Evolutionary conservation across 1,140 invertebrate species (phyloP), one percentile per base, ranked within the genome.

Genomic region (Zaprionus inermis): DNA sequence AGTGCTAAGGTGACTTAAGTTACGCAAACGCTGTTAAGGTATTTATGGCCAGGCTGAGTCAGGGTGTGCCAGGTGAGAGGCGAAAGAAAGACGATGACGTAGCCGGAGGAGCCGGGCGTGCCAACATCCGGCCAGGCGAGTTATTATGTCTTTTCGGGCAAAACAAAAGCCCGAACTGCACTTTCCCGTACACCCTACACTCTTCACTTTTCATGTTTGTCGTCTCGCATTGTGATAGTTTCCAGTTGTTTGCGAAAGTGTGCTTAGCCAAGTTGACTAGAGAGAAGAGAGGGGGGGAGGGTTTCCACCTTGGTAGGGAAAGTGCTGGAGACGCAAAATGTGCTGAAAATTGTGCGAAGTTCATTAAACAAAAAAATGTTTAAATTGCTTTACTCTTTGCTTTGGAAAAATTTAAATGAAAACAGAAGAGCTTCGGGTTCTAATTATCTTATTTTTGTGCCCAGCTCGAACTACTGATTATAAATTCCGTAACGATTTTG

Each of bases 1-100:
- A 75, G 83, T 82, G 83, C 69, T 77, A 68, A 89, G 84, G 84
- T 83, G 83, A 88, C 83, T 89, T 88, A 88, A 88, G 84, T 74
- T 80, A 57, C 68, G 84, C 77, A 73, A 89, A 88, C 89, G 84
- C 84, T 76, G 83, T 88, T 83, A 89, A 88, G 76, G 83, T 83
- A 89, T 88, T 88, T 89, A 88, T 88, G 83, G 77, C 71, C 83
- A 79, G 78, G 61, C 59, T 30, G 57, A 72, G 76, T 59, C 49
- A 54, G 46, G 24, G 51, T 22, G 65, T 44, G 63, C 55, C 63
- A 54, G 34, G 59, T 38, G 61, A 58, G 65, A 56, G 54, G 38
- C 20, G 77, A n/a, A 66, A 49, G 22, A 54, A 51, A 44, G 54
- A 18, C 22, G 12, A 10, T 38, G 34, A 46, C 36, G 14, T n/a